Percentiles rank a stretch among this genome's conserved stretches.
These are phyloP conservation scores for Drosophila murphyi DNA, from an alignment of 1,140 invertebrate genomes.

Conservation along the genomic window DNA sequence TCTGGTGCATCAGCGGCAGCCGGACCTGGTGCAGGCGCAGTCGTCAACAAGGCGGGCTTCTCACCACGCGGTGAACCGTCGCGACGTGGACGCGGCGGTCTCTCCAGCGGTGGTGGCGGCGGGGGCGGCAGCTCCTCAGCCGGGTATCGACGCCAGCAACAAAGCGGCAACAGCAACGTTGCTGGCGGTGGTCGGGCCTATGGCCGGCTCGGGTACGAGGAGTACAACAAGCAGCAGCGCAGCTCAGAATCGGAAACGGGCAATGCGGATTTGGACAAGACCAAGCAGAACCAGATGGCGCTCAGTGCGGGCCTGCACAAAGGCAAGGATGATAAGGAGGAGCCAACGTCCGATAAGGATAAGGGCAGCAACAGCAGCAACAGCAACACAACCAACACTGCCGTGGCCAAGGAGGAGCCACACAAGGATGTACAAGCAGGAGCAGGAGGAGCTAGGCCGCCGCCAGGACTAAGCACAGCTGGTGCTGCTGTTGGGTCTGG, in stretches of 20 bases:
- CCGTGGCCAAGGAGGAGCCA: conserved; percentile 63
- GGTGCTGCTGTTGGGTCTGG: neutral
- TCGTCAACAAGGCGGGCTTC: conserved; percentile 85
- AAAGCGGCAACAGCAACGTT: conserved; percentile 22
- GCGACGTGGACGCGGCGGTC: conserved; percentile 89
- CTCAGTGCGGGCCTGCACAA: conserved; percentile 88
- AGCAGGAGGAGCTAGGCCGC: conserved; percentile 41
- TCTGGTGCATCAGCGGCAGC: conserved; percentile 22
- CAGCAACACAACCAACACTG: conserved; percentile 56
- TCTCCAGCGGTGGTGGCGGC: conserved; percentile 64
- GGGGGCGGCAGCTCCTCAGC: conserved; percentile 65
- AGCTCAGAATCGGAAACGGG: conserved; percentile 72
- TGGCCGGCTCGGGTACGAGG: conserved; percentile 87
- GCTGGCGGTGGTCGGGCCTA: conserved; percentile 44
- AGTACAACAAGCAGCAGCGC: conserved; percentile 82
- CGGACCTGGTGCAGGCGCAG: conserved; percentile 24
- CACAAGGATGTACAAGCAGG: conserved; percentile 31
- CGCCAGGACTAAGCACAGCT: conserved; percentile 56
- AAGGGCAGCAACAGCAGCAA: conserved; percentile 54
- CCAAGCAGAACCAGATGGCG: conserved; percentile 88
- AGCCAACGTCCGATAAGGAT: conserved; percentile 51
- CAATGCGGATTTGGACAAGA: conserved; percentile 86
- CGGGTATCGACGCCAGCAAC: conserved; percentile 72
- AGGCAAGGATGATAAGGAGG: conserved; percentile 70
- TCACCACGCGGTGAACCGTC: conserved; percentile 93